These are phyloP conservation scores for Mus caroli DNA, from an alignment of 2,797 vertebrate genomes.

Conservation along the genomic window DNA sequence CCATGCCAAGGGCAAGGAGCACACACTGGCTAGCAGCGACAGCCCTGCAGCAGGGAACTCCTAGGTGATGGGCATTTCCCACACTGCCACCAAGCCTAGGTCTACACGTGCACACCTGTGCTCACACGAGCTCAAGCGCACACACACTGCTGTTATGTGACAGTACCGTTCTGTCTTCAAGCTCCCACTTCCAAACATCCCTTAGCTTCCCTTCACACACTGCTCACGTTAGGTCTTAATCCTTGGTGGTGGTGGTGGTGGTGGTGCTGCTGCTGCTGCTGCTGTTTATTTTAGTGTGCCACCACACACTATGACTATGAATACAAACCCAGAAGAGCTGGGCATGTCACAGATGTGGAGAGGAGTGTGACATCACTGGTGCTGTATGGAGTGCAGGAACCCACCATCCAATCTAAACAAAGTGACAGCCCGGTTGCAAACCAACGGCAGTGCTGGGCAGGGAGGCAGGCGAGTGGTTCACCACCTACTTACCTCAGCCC, in stretches of 20 bases:
- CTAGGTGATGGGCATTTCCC: not conserved
- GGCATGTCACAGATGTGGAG: not conserved
- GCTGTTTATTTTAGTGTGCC: too few species aligned
- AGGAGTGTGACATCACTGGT: rapidly evolving
- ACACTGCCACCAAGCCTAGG: not conserved
- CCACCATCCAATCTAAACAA: not conserved
- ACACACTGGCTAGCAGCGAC: not conserved
- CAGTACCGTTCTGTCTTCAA: not conserved
- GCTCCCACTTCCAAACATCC: not conserved
- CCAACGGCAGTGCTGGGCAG: not conserved
- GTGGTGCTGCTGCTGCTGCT: too few species aligned
- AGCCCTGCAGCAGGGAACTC: not conserved
- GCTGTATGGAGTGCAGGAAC: rapidly evolving
- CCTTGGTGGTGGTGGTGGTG: not conserved
- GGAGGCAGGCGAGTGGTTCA: rapidly evolving
- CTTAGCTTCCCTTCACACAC: not conserved
- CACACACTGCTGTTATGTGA: not conserved
- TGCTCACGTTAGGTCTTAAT: not conserved
- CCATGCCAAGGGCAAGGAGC: rapidly evolving
- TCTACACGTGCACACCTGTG: rapidly evolving
- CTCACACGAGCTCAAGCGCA: not conserved
- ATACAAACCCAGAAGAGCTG: not conserved
- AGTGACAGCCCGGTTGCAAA: not conserved
- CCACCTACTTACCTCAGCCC: not conserved
- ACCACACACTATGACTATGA: too few species aligned